Evolutionary conservation across 2,113 vertebrate species (phyloP).

Genomic region (Scomber japonicus): DNA sequence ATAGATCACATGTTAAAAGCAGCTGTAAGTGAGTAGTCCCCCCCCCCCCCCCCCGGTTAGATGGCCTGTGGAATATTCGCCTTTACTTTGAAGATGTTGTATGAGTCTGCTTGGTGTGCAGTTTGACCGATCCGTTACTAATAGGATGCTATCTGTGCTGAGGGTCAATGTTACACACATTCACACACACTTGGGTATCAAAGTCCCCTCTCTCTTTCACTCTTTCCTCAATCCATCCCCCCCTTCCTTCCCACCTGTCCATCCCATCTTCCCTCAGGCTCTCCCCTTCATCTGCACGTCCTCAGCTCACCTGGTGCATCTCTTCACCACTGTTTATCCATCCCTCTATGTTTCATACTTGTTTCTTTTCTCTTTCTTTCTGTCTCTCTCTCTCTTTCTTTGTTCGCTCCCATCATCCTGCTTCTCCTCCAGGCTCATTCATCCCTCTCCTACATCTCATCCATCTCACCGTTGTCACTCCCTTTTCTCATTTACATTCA

Average conservation of each 20-base stretch:
- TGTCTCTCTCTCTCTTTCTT: background rate
- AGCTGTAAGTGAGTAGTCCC: constrained; percentile 15
- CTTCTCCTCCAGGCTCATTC: background rate
- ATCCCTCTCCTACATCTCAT: constrained; percentile 30
- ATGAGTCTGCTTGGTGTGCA: constrained; percentile 2
- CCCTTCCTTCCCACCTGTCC: constrained; percentile 22
- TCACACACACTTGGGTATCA: constrained; percentile 19
- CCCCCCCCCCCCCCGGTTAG: constrained; percentile 22
- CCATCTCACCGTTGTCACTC: constrained; percentile 24
- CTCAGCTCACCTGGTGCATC: constrained; percentile 29
- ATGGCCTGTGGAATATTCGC: constrained; percentile 14
- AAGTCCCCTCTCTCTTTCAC: constrained; percentile 11
- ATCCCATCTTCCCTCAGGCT: constrained; percentile 36
- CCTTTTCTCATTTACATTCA: constrained; percentile 43
- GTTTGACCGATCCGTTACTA: constrained; percentile 39
- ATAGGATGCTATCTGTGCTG: constrained; percentile 33
- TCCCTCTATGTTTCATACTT: background rate
- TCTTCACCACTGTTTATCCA: constrained; percentile 23
- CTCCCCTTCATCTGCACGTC: constrained; percentile 51
- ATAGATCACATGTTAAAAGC: background rate
- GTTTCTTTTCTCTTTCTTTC: constrained; percentile 8
- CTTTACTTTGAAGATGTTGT: constrained; percentile 18
- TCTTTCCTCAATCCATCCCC: constrained; percentile 3
- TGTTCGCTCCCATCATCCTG: background rate
- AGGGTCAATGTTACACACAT: constrained; percentile 26